Percentiles rank a stretch among this genome's conserved stretches.
Evolutionary conservation across 2,113 vertebrate genomes (phyloP).

Genomic region (Aix galericulata): DNA sequence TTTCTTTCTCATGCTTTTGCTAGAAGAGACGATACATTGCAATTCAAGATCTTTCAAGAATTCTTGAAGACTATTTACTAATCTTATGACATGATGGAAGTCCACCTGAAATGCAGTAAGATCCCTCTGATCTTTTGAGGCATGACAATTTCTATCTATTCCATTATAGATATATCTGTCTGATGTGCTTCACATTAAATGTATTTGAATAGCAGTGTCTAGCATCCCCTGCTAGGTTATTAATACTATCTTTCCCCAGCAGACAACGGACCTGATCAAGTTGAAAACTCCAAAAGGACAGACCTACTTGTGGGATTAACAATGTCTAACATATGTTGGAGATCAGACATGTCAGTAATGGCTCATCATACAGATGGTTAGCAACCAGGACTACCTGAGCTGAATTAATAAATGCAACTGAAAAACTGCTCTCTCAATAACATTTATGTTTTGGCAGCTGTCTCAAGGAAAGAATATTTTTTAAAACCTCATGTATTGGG

Average conservation of each 20-base stretch:
- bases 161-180: background rate
- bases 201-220: background rate
- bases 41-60: background rate
- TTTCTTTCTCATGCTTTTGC: background rate
- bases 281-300: conserved; percentile 1
- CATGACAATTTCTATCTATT: background rate
- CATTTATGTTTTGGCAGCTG: background rate
- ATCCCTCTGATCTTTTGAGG: background rate
- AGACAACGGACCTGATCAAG: background rate
- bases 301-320: background rate
- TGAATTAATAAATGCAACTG: background rate
- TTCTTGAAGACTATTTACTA: background rate
- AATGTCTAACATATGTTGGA: background rate
- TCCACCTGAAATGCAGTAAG: background rate
- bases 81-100: background rate
- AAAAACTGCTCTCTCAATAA: background rate
- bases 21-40: background rate
- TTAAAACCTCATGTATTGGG: accelerated
- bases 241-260: background rate
- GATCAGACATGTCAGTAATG: background rate
- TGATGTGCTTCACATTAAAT: background rate
- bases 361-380: background rate
- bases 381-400: background rate
- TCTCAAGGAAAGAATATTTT: background rate
- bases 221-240: background rate